phyloP scores from a whole-genome alignment of 2,888 invertebrate genomes.

The Ptilodon capucinus region DNA sequence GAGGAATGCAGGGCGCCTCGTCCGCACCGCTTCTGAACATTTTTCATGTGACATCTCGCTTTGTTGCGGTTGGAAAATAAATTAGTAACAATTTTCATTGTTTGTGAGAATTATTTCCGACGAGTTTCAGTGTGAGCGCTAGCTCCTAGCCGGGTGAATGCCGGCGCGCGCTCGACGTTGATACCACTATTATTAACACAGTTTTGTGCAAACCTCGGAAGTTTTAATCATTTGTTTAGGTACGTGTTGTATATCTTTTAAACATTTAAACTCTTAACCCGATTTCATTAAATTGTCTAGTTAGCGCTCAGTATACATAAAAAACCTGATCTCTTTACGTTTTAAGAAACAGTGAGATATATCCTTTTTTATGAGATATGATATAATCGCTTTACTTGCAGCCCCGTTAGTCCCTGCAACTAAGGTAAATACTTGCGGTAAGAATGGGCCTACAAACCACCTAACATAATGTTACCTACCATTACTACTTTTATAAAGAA shows the following conservation, averaged over 20 bases:
- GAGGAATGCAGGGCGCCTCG: slow-evolving; percentile 72
- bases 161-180: not conserved
- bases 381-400: too few species aligned
- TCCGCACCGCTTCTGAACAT: slow-evolving; percentile 63
- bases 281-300: too few species aligned
- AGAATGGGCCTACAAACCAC: too few species aligned
- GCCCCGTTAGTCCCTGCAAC: too few species aligned
- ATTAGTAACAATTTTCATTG: slow-evolving; percentile 82
- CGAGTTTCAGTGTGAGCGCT: slow-evolving; percentile 36
- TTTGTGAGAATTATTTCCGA: slow-evolving; percentile 72
- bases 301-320: too few species aligned
- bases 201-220: not conserved
- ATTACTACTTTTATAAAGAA: too few species aligned
- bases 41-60: slow-evolving; percentile 81
- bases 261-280: too few species aligned
- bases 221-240: not conserved
- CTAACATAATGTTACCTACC: too few species aligned
- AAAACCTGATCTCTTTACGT: too few species aligned
- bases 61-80: slow-evolving; percentile 80
- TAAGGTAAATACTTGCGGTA: too few species aligned
- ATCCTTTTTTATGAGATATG: too few species aligned
- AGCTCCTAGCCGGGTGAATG: slow-evolving; percentile 24
- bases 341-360: too few species aligned
- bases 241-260: not conserved
- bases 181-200: not conserved